A percentile compares a stretch with the other conserved stretches of the same genome.
Evolutionary conservation across 2,113 vertebrate species (phyloP).

Genomic region (Lepidothrix coronata): DNA sequence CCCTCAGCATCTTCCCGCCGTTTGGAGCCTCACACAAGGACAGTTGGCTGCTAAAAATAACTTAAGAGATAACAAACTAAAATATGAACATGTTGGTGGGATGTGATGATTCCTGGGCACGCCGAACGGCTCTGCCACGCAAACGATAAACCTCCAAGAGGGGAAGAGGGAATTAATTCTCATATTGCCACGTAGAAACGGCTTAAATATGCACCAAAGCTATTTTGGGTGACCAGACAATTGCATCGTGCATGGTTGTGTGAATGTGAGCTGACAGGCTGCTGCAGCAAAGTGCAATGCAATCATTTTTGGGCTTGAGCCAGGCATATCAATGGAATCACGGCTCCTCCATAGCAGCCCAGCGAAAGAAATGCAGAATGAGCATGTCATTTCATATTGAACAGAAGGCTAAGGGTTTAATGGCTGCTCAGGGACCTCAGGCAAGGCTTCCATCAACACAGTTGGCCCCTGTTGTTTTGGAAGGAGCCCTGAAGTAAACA

Average conservation of each 20-base stretch:
- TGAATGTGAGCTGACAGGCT: slow-evolving; percentile 20
- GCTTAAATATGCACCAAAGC: slow-evolving; percentile 13
- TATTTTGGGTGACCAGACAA: slow-evolving; percentile 43
- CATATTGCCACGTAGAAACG: not conserved
- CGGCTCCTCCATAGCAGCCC: not conserved
- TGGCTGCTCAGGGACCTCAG: not conserved
- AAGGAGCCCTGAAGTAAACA: not conserved
- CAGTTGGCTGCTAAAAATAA: slow-evolving; percentile 17
- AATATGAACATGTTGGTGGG: slow-evolving; percentile 20
- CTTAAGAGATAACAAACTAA: not conserved
- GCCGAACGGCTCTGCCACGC: not conserved
- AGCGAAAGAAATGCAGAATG: not conserved
- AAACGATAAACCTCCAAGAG: not conserved
- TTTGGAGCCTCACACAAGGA: not conserved
- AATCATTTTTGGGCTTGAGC: slow-evolving; percentile 10
- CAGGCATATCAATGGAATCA: slow-evolving; percentile 28
- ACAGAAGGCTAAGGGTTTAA: slow-evolving; percentile 29
- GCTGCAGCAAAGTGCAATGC: not conserved
- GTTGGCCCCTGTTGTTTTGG: not conserved
- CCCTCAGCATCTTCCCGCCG: not conserved
- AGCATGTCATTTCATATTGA: not conserved
- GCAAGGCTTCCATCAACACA: slow-evolving; percentile 10
- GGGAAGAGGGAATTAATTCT: slow-evolving; percentile 1
- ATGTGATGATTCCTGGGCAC: not conserved
- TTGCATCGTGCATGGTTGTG: not conserved